Evolutionary conservation across 2,888 invertebrate species (phyloP), one percentile per base, ranked within the genome.

Genomic region (Neuroscelio doddi): DNA sequence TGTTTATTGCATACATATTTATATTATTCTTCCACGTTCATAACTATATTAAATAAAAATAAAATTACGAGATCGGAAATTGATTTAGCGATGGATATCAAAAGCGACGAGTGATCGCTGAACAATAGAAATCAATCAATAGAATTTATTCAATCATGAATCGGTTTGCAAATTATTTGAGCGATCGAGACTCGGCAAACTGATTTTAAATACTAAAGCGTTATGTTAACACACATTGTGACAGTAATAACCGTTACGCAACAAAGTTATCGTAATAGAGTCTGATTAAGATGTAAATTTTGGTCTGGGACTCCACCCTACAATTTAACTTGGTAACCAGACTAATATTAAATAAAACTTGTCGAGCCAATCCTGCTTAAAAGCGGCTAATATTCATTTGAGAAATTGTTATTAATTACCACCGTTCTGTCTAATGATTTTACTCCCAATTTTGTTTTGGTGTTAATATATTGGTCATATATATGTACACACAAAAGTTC

Each of bases 241-340:
- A 50, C 58, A 66, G 44, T 45, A 38, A 32, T 59, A 65, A 58
- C 63, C 61, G 69, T 64, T 63, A 61, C 73, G 73, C 78, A 80
- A 79, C 75, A 77, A 77, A 74, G 80, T 80, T 79, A 79, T 75
- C 71, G 76, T 81, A 80, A 80, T 79, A 76, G 80, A 79, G 74
- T 73, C 76, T 80, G 82, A 81, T 82, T 82, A 82, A 82, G 82
- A 82, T 82, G 82, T 80, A 82, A 82, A 82, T 82, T 82, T 74
- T 68, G 71, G 71, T 58, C 70, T 58, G 71, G 53, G 67, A 68
- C 73, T 64, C 70, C 74, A 68, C 71, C 72, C 79, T 74, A 80
- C 81, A 79, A 81, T 82, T 82, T 82, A 79, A 78, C 76, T 77
- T 69, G 76, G 74, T 78, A 81, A 80, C 78, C 77, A 68, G 77